Evolutionary conservation across 2,888 invertebrate species (phyloP).

Genomic region (Cistogaster globosa): DNA sequence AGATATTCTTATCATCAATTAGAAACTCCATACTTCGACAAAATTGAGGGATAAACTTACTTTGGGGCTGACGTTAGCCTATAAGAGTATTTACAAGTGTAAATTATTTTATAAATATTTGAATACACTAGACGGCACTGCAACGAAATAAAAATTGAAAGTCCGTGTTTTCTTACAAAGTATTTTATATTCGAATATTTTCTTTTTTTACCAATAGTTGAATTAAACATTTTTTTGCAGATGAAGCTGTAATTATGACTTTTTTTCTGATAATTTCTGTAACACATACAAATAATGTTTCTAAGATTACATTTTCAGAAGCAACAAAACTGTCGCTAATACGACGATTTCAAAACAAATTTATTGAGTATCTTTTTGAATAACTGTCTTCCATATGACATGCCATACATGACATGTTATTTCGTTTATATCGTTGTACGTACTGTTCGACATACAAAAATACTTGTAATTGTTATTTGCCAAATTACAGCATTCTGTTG

Average conservation of each 20-base stretch:
- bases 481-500: constrained; percentile 64
- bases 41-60: too few relatives aligned
- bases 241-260: constrained; percentile 37
- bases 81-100: too few relatives aligned
- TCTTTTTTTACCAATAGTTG: too few relatives aligned
- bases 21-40: too few relatives aligned
- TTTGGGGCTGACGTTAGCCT: too few relatives aligned
- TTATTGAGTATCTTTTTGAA: constrained; percentile 40
- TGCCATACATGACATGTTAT: not conserved
- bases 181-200: too few relatives aligned
- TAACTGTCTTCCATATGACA: constrained; percentile 26
- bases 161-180: not conserved
- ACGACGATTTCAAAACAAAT: constrained; percentile 44
- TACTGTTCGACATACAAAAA: not conserved
- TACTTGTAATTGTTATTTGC: constrained; percentile 55
- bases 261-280: constrained; percentile 29
- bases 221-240: constrained; percentile 52
- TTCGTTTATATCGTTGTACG: not conserved
- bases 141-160: too few relatives aligned
- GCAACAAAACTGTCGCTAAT: not conserved
- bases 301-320: constrained; percentile 18
- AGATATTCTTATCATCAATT: too few relatives aligned
- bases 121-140: too few relatives aligned
- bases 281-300: constrained; percentile 46
- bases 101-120: too few relatives aligned